Evolutionary conservation across 2,888 invertebrate species (phyloP), one percentile per base, ranked within the genome.

Genomic region (Frankliniella intonsa): DNA sequence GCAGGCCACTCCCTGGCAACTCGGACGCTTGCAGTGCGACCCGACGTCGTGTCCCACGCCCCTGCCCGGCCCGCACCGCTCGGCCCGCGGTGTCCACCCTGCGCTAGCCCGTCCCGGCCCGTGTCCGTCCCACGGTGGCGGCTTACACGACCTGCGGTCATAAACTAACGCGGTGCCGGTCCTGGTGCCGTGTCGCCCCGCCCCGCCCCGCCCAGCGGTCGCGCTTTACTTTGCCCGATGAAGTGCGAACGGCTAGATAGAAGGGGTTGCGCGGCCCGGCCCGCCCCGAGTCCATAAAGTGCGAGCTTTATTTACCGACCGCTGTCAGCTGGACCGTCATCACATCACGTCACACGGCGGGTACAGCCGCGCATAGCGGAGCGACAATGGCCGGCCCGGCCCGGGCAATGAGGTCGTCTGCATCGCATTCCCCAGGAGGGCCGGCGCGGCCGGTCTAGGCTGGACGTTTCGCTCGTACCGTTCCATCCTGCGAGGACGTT

Each of bases 291-390:
- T 22, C 10, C 69, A 76, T 76, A 76, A 76, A 76, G 69, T 76
- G 25, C 25, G 69, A 9, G 69, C 69, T 76, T 76, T 76, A 76
- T 76, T 76, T 25, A 22, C 69, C 69, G 69, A 76, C 69, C 69
- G 69, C 69, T 76, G 69, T 76, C 25, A 76, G 69, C 69, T 76
- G 69, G 69, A 76, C 69, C 69, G 69, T 76, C 69, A 25, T 22
- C 10, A 22, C 69, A 25, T 22, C 10, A 22, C 69, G 22, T 25
- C 7, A 9, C 62, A 5, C 62, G 5, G 62, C 62, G 62, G 12
- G 17, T 51, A 12, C 51, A 51, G n/a, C 7, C 55, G 55, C 55
- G 55, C 55, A 10, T 2, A 2, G 55, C 10, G 55, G 14, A 55
- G 19, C 62, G 55, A 38, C 38, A 38, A 38, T 17, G 9, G 51